A percentile compares a stretch with the other conserved stretches of the same genome.
Conservation (phyloP, 30 jellyfish, hydroid and myxozoan genomes). For the Phacellophora camtschatica region DNA sequence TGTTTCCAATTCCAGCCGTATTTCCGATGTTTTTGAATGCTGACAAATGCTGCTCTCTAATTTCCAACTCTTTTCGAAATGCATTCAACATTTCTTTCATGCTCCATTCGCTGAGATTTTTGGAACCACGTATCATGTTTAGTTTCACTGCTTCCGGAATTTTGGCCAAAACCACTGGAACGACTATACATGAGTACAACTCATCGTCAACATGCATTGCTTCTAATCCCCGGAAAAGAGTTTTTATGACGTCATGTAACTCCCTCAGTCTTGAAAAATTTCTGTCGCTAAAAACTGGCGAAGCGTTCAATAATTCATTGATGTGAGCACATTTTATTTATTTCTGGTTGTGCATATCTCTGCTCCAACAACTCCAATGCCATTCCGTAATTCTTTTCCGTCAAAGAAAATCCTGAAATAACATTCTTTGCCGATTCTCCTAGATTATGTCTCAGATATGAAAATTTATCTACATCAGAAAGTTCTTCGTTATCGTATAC, state of each 20-base stretch:
- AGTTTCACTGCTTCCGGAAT: not conserved
- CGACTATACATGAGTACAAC: conserved; percentile 1
- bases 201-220: not conserved
- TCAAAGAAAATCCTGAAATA: not conserved
- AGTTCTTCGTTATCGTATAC: not conserved
- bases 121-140: not conserved
- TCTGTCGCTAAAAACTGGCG: not conserved
- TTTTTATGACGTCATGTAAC: not conserved
- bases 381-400: not conserved
- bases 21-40: not conserved
- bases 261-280: not conserved
- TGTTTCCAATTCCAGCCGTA: not conserved
- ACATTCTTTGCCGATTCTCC: not conserved
- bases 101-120: not conserved
- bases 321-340: not conserved
- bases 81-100: not conserved
- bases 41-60: not conserved
- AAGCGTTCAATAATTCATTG: not conserved
- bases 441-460: not conserved
- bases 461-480: not conserved
- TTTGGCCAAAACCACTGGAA: not conserved
- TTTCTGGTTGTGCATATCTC: not conserved
- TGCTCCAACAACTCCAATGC: not conserved
- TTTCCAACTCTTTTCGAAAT: not conserved
- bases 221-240: not conserved